Conservation (phyloP, 1,140 invertebrate species). For the Drosophila nigrodunni region DNA sequence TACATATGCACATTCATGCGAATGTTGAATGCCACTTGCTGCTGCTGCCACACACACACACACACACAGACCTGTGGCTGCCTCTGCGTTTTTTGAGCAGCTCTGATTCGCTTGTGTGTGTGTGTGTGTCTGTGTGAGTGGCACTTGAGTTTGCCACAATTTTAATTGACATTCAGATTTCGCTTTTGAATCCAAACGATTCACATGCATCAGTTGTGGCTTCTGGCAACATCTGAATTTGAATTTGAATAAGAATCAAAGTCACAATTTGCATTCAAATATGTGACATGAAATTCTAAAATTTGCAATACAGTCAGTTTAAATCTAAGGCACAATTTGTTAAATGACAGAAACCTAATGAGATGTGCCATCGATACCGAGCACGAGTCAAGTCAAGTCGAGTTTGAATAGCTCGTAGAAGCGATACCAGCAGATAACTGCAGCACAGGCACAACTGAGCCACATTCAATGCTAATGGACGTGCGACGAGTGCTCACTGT, state of each 20-base stretch:
- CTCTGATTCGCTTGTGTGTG: constrained; percentile 26
- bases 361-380: constrained; percentile 26
- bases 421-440: constrained; percentile 4
- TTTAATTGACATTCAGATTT: constrained; percentile 74
- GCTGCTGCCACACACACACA: constrained; percentile 36
- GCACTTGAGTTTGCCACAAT: constrained; percentile 77
- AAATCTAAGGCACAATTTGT: constrained; percentile 52
- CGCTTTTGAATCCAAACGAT: constrained; percentile 42
- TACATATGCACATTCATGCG: constrained; percentile 81
- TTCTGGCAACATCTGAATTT: constrained; percentile 21
- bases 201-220: constrained; percentile 28
- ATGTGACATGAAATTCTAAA: constrained; percentile 22
- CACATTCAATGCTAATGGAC: constrained; percentile 18
- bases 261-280: neutral
- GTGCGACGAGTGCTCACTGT: neutral
- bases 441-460: neutral
- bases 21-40: constrained; percentile 67
- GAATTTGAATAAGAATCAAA: constrained; percentile 5
- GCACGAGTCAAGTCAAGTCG: neutral
- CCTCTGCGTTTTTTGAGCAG: constrained; percentile 33
- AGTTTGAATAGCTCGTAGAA: neutral
- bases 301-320: constrained; percentile 44
- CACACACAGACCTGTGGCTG: neutral
- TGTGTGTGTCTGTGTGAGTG: constrained; percentile 43
- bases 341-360: constrained; percentile 66